These are phyloP conservation scores for Melinaea marsaeus DNA, from an alignment of 2,888 invertebrate species.

Conservation along the genomic window DNA sequence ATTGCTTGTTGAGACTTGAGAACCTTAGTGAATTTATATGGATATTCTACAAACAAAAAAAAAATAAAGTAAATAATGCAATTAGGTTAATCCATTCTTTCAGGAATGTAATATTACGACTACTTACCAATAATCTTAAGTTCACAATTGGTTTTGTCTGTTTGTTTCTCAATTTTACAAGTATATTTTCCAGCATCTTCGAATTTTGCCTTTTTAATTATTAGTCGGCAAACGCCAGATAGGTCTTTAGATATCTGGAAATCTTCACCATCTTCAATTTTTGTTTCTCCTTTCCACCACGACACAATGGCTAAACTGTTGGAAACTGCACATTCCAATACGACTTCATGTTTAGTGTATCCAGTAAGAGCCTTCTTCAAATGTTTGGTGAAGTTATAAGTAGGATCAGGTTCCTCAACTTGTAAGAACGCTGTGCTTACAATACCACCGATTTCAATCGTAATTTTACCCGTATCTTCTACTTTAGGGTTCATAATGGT, in stretches of 20 bases:
- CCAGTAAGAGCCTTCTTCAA: slow-evolving; percentile 93
- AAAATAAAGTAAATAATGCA: slow-evolving; percentile 3
- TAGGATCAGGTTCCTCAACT: slow-evolving; percentile 97
- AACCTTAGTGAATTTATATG: slow-evolving; percentile 95
- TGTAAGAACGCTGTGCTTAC: slow-evolving; percentile 93
- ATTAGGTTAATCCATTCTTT: background rate
- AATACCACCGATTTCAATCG: slow-evolving; percentile 94
- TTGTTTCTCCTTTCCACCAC: slow-evolving; percentile 92
- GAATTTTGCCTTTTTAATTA: slow-evolving; percentile 87
- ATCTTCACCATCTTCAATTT: slow-evolving; percentile 88
- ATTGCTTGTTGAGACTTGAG: slow-evolving; percentile 95
- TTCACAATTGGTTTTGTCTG: slow-evolving; percentile 90
- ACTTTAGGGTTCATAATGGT: slow-evolving; percentile 94
- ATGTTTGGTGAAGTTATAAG: slow-evolving; percentile 93
- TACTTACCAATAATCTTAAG: slow-evolving; percentile 86
- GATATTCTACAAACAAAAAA: slow-evolving; percentile 85
- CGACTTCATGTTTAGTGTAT: slow-evolving; percentile 92
- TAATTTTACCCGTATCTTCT: slow-evolving; percentile 98
- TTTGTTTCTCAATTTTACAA: slow-evolving; percentile 92
- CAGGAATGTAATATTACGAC: background rate
- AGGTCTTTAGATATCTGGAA: slow-evolving; percentile 95
- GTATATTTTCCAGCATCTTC: slow-evolving; percentile 93
- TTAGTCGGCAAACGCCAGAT: slow-evolving; percentile 91
- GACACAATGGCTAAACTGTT: slow-evolving; percentile 95
- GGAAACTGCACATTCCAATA: slow-evolving; percentile 95